Conservation (phyloP, 1,140 invertebrate species). For the Zaprionus ornatus region DNA sequence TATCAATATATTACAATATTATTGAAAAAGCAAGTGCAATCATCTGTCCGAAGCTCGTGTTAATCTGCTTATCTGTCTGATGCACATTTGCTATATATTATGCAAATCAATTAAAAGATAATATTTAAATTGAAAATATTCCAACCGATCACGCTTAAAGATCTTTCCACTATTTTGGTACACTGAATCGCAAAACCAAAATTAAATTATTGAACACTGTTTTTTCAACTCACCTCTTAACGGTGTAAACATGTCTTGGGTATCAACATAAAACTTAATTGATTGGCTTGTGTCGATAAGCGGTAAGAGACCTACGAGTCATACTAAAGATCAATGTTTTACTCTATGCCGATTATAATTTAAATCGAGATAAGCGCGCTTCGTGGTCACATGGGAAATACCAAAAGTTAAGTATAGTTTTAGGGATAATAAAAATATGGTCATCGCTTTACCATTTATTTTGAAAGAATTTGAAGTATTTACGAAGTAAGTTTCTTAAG, state of each 20-base stretch:
- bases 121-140: neutral
- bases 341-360: neutral
- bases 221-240: neutral
- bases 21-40: neutral
- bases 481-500: no score
- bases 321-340: neutral
- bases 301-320: neutral
- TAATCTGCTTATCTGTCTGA: neutral
- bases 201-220: neutral
- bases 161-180: neutral
- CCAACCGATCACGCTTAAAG: neutral
- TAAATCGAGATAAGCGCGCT: neutral
- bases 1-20: conserved; percentile 25
- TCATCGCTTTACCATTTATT: neutral
- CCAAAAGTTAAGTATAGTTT: conserved; percentile 4
- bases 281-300: neutral
- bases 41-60: conserved; percentile 2
- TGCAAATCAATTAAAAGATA: conserved; percentile 3
- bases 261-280: neutral
- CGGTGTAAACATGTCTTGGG: neutral
- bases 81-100: neutral
- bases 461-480: no score
- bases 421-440: neutral
- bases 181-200: neutral
- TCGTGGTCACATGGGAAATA: neutral